Conservation (phyloP, 2,113 vertebrate genomes). For the Manacus vitellinus region DNA sequence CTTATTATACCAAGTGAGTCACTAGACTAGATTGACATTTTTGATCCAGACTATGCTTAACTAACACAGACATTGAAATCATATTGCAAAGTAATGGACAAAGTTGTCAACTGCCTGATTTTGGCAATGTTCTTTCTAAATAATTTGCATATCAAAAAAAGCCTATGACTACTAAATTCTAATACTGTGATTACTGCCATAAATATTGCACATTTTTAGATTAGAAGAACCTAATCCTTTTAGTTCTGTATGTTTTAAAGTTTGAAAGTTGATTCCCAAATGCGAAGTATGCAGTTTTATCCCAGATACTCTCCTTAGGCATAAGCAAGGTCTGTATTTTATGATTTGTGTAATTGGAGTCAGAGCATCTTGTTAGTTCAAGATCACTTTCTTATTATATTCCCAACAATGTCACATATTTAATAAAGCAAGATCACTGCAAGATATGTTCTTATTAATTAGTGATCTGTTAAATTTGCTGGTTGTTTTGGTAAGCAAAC, state of each 20-base stretch:
- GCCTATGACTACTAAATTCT: background rate
- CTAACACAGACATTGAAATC: background rate
- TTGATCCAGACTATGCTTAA: background rate
- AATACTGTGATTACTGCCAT: background rate
- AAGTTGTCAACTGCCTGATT: background rate
- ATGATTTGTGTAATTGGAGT: slow-evolving; percentile 40
- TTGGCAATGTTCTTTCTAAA: background rate
- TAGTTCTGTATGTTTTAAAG: background rate
- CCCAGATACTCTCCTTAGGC: background rate
- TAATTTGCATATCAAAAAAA: background rate
- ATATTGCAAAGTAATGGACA: background rate
- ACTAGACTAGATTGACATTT: background rate
- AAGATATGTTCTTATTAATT: slow-evolving; percentile 42
- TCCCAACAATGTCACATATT: slow-evolving; percentile 30
- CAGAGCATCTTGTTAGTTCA: slow-evolving; percentile 44
- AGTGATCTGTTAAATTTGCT: slow-evolving; percentile 46
- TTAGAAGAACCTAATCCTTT: background rate
- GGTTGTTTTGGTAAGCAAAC: slow-evolving; percentile 28
- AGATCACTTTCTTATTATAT: slow-evolving; percentile 42
- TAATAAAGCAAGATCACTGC: slow-evolving; percentile 31
- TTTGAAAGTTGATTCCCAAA: background rate
- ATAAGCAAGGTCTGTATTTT: background rate
- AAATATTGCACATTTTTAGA: slow-evolving; percentile 29
- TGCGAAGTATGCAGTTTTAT: background rate
- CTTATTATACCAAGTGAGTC: background rate